A percentile compares a stretch with the other conserved stretches of the same genome.
These are phyloP conservation scores for Varanus komodoensis DNA, from an alignment of 2,113 vertebrate species.

Conservation along the genomic window DNA sequence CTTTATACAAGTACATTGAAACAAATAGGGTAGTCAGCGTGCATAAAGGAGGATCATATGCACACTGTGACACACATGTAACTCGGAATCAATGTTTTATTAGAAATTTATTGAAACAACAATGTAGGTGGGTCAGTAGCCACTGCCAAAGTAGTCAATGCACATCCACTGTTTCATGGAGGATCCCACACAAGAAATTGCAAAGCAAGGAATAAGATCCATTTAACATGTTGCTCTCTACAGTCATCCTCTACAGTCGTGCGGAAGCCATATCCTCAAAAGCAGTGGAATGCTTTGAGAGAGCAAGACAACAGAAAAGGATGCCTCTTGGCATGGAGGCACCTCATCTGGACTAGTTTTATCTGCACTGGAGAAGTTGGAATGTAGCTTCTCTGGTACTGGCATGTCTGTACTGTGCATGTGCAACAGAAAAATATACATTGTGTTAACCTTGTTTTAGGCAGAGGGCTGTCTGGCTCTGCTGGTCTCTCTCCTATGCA, in stretches of 20 bases:
- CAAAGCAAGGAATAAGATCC: conserved; percentile 36
- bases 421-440: too few relatives aligned
- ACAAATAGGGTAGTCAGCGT: background rate
- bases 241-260: background rate
- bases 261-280: background rate
- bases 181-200: background rate
- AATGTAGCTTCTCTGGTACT: too few relatives aligned
- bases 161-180: background rate
- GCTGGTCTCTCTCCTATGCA: too few relatives aligned
- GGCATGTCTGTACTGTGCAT: too few relatives aligned
- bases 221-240: conserved; percentile 12
- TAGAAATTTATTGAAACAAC: background rate
- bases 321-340: too few relatives aligned
- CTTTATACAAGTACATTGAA: background rate
- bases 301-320: too few relatives aligned
- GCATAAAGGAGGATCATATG: too few relatives aligned
- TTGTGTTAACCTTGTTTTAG: too few relatives aligned
- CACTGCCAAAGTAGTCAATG: background rate
- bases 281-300: too few relatives aligned
- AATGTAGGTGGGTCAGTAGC: conserved; percentile 11
- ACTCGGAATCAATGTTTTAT: background rate
- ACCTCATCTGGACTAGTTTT: too few relatives aligned
- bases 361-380: too few relatives aligned
- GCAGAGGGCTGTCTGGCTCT: too few relatives aligned
- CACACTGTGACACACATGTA: background rate